Percentiles rank a stretch among this genome's conserved stretches.
These are phyloP conservation scores for Anseranas semipalmata DNA, from an alignment of 2,113 vertebrate species.

Conservation along the genomic window DNA sequence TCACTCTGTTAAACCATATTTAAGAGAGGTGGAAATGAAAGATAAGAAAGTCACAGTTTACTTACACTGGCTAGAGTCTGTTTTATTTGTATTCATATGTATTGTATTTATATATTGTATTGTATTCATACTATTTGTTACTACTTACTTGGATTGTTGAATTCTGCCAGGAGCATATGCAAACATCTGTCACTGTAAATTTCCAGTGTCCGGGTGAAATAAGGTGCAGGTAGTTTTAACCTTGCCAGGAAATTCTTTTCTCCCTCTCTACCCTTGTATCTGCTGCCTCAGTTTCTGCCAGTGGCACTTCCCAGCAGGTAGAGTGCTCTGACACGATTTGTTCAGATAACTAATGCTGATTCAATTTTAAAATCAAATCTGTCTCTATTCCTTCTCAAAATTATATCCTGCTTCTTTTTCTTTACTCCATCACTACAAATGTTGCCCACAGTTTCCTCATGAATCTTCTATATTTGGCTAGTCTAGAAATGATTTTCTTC, in stretches of 20 bases:
- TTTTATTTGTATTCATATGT: not conserved
- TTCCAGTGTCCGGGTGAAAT: not conserved
- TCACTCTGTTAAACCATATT: not conserved
- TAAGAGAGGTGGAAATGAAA: not conserved
- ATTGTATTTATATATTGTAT: not conserved
- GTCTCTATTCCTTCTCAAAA: not conserved
- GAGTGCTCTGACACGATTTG: not conserved
- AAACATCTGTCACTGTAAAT: not conserved
- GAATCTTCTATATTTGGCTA: not conserved
- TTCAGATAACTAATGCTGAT: not conserved
- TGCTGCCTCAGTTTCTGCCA: not conserved
- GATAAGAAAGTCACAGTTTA: not conserved
- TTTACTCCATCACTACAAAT: not conserved
- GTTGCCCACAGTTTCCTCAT: not conserved
- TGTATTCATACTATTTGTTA: not conserved
- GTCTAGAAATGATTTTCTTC: not conserved
- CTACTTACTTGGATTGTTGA: not conserved
- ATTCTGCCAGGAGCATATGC: not conserved
- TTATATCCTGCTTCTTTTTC: not conserved
- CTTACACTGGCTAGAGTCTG: not conserved
- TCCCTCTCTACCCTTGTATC: not conserved
- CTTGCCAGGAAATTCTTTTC: not conserved
- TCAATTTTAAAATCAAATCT: not conserved
- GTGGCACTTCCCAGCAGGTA: not conserved
- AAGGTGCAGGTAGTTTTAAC: not conserved